Percentiles rank a stretch among this genome's conserved stretches.
These are phyloP conservation scores for Drosophila aldrichi DNA, from an alignment of 2,888 invertebrate species.

Conservation along the genomic window DNA sequence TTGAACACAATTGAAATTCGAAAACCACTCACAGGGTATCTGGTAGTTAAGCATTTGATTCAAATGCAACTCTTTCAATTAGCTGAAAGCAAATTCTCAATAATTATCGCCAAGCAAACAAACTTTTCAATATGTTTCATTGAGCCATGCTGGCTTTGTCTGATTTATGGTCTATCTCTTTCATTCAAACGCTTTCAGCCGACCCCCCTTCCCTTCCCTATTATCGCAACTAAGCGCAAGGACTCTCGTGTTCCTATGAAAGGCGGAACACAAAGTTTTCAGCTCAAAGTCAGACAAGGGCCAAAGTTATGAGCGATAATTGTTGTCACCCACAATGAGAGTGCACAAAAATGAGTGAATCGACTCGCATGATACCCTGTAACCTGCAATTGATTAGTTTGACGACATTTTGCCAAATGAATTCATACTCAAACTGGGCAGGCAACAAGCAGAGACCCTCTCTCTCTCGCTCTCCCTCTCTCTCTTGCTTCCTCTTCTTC, in stretches of 20 bases:
- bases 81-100: neutral
- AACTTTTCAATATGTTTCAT: neutral
- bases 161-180: conserved; percentile 3
- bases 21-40: neutral
- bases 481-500: neutral
- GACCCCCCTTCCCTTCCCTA: neutral
- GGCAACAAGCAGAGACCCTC: too few relatives aligned
- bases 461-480: neutral
- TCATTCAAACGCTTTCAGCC: neutral
- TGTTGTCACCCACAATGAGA: neutral
- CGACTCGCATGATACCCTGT: neutral
- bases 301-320: conserved; percentile 20
- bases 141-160: too few relatives aligned
- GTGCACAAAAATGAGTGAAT: neutral
- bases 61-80: neutral
- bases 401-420: neutral
- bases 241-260: neutral
- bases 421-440: neutral
- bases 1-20: neutral
- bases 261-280: conserved; percentile 7
- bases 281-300: conserved; percentile 11
- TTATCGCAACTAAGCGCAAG: neutral
- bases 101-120: neutral
- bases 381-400: neutral
- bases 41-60: neutral